phyloP scores from a whole-genome alignment of 2,797 vertebrate species.

The Karalla daura region DNA sequence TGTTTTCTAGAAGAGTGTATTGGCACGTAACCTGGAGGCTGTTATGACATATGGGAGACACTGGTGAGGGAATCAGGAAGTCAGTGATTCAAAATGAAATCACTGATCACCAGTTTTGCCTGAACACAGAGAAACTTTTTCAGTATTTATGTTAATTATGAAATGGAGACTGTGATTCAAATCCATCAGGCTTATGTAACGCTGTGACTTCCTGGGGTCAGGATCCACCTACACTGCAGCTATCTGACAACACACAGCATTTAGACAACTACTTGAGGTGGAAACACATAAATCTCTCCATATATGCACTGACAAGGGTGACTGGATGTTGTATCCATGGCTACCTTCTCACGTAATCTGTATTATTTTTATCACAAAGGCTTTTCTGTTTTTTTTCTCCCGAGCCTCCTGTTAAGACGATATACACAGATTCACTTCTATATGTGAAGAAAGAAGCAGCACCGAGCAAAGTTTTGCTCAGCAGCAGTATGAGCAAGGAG shows the following conservation, averaged over 20 bases:
- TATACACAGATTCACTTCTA: slow-evolving; percentile 46
- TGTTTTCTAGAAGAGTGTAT: slow-evolving; percentile 14
- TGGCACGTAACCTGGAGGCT: slow-evolving; percentile 24
- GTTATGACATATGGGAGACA: slow-evolving; percentile 3
- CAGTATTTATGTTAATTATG: slow-evolving; percentile 62
- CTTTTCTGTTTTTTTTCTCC: slow-evolving; percentile 59
- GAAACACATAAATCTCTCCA: slow-evolving; percentile 76
- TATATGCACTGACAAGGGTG: slow-evolving; percentile 74
- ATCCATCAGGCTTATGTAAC: slow-evolving; percentile 76
- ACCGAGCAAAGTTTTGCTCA: slow-evolving; percentile 1
- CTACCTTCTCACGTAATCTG: slow-evolving; percentile 77
- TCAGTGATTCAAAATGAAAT: slow-evolving; percentile 7
- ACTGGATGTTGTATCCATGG: slow-evolving; percentile 81
- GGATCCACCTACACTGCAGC: slow-evolving; percentile 74
- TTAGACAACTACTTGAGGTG: slow-evolving; percentile 75
- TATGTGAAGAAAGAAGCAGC: slow-evolving; percentile 49
- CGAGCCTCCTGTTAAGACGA: slow-evolving; percentile 57
- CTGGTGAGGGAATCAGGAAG: slow-evolving; percentile 22
- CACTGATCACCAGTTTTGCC: slow-evolving; percentile 19
- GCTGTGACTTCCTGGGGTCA: slow-evolving; percentile 73
- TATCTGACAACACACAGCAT: slow-evolving; percentile 73
- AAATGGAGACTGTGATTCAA: slow-evolving; percentile 67
- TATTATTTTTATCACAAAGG: slow-evolving; percentile 80
- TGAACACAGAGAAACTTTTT: slow-evolving; percentile 38
- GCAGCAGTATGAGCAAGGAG: background rate